phyloP scores from a whole-genome alignment of 2,797 vertebrate species.

The Dipus sagitta region DNA sequence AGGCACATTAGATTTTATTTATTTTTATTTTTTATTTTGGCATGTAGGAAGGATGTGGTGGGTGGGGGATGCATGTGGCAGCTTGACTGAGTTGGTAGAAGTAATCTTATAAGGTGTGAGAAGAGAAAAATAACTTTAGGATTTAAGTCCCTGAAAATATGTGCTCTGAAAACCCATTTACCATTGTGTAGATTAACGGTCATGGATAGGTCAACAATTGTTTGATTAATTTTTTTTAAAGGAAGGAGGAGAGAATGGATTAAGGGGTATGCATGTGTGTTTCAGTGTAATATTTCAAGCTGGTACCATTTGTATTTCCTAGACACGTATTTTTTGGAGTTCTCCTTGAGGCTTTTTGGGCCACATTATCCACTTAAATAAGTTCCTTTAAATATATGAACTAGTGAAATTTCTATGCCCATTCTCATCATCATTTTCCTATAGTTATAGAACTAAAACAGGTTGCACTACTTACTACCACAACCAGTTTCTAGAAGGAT shows the following conservation, averaged over 20 bases:
- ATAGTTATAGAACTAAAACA: slow-evolving; percentile 34
- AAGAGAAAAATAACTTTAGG: neutral
- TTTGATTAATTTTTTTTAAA: slow-evolving; percentile 28
- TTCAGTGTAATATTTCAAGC: slow-evolving; percentile 48
- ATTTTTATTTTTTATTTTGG: neutral
- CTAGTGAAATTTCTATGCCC: neutral
- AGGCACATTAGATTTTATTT: neutral
- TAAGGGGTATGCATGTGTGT: neutral
- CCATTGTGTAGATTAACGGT: slow-evolving; percentile 32
- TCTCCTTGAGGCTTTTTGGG: slow-evolving; percentile 17
- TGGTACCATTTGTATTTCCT: slow-evolving; percentile 29
- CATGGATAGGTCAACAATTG: slow-evolving; percentile 32
- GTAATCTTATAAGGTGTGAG: slow-evolving; percentile 35
- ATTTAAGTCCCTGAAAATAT: slow-evolving; percentile 55
- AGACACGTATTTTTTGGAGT: neutral
- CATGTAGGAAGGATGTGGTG: neutral
- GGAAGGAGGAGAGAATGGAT: slow-evolving; percentile 2
- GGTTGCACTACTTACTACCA: neutral
- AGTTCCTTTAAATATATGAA: slow-evolving; percentile 9
- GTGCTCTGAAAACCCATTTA: neutral
- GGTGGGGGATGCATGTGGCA: neutral
- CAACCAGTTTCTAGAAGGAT: slow-evolving; percentile 3
- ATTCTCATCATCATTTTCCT: slow-evolving; percentile 34
- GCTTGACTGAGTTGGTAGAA: neutral
- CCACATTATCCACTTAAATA: slow-evolving; percentile 8